Percentiles rank a stretch among this genome's conserved stretches.
These are phyloP conservation scores for Gobionotothen gibberifrons DNA, from an alignment of 2,797 vertebrate species.

Conservation along the genomic window DNA sequence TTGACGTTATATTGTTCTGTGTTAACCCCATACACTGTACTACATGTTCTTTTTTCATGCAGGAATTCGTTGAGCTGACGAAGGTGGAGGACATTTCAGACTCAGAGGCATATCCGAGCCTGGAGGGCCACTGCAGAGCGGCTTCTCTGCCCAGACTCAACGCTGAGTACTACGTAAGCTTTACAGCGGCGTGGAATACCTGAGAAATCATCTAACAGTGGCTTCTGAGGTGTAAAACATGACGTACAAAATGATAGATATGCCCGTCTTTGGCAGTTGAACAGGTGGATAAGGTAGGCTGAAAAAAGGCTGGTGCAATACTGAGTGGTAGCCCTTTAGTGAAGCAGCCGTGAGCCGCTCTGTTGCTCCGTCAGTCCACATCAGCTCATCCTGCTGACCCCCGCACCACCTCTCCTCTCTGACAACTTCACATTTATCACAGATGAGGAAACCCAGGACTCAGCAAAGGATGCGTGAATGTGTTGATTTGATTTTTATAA, in stretches of 20 bases:
- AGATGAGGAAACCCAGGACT: constrained; percentile 7
- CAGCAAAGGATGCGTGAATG: not conserved
- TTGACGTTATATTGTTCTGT: not conserved
- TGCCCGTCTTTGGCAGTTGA: not conserved
- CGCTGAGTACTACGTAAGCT: constrained; percentile 92
- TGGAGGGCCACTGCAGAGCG: constrained; percentile 92
- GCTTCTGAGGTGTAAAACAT: not conserved
- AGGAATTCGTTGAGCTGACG: constrained; percentile 91
- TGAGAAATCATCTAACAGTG: not conserved
- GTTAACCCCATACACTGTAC: constrained; percentile 1
- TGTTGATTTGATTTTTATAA: not conserved
- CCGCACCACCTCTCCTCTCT: constrained; percentile 18
- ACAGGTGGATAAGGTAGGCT: constrained; percentile 16
- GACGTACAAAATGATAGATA: not conserved
- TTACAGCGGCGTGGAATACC: not conserved
- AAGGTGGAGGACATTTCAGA: constrained; percentile 86
- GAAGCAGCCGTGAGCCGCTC: constrained; percentile 31
- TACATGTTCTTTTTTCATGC: constrained; percentile 29
- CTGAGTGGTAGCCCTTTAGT: constrained; percentile 21
- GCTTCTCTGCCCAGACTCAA: constrained; percentile 96
- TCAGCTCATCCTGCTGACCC: constrained; percentile 48
- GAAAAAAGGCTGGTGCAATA: constrained; percentile 35
- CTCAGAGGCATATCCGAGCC: constrained; percentile 83
- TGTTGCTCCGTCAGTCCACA: constrained; percentile 61
- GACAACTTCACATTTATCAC: constrained; percentile 21